Conservation (phyloP, 2,888 invertebrate genomes). For the Andrena bicolor region DNA sequence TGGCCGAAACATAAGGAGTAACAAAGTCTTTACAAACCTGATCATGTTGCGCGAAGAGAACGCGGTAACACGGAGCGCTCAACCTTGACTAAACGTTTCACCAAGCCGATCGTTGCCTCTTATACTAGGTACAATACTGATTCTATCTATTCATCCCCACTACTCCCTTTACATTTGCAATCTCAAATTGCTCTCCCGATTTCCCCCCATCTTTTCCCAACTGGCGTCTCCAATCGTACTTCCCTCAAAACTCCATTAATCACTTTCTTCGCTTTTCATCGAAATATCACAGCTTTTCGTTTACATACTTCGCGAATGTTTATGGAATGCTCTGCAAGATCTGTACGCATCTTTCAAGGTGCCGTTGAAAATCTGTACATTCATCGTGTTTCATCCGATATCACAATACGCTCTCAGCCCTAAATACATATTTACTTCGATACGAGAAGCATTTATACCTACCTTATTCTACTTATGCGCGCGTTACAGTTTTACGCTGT, state of each 20-base stretch:
- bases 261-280: not conserved
- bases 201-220: slow-evolving; percentile 14
- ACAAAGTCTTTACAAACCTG: slow-evolving; percentile 69
- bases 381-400: too few relatives aligned
- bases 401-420: too few relatives aligned
- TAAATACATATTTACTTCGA: too few relatives aligned
- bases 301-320: not conserved
- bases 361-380: too few relatives aligned
- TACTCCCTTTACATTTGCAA: slow-evolving; percentile 15
- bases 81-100: slow-evolving; percentile 78
- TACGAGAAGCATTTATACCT: too few relatives aligned
- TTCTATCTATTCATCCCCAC: slow-evolving; percentile 69
- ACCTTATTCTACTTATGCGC: too few relatives aligned
- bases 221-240: not conserved
- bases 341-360: too few relatives aligned
- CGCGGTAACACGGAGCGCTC: slow-evolving; percentile 56
- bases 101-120: slow-evolving; percentile 71
- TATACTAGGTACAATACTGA: slow-evolving; percentile 65
- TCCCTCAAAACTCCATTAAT: not conserved
- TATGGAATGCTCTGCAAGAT: too few relatives aligned
- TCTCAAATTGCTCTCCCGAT: slow-evolving; percentile 15
- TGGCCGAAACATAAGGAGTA: not conserved
- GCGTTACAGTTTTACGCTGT: too few relatives aligned
- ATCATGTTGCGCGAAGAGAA: slow-evolving; percentile 69
- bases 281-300: not conserved